Evolutionary conservation across 2,888 invertebrate species (phyloP).

Genomic region (Leptarthrus brevirostris): DNA sequence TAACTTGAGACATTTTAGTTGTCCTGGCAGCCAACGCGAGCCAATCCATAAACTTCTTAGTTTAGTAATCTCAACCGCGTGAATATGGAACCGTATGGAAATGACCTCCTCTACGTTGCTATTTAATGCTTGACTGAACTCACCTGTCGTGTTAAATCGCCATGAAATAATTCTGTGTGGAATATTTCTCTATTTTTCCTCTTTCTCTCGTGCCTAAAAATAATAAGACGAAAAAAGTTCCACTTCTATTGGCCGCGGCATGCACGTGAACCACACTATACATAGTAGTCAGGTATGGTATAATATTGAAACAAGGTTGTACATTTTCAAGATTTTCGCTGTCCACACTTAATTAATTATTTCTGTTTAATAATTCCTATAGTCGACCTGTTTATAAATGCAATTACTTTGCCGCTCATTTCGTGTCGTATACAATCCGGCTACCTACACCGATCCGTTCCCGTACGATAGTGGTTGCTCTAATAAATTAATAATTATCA

Average conservation of each 20-base stretch:
- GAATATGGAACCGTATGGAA: not conserved
- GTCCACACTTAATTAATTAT: slow-evolving; percentile 31
- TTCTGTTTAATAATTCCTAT: slow-evolving; percentile 14
- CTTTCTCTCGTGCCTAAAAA: slow-evolving; percentile 15
- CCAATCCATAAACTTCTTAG: slow-evolving; percentile 24
- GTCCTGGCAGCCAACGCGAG: slow-evolving; percentile 7
- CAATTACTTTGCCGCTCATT: slow-evolving; percentile 31
- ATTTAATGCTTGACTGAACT: slow-evolving; percentile 44
- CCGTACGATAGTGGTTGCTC: slow-evolving; percentile 19
- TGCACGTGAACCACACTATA: not conserved
- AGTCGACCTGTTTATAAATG: slow-evolving; percentile 37
- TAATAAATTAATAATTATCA: slow-evolving; percentile 36
- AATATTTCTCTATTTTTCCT: slow-evolving; percentile 30
- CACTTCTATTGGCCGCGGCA: slow-evolving; percentile 4
- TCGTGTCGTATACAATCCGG: slow-evolving; percentile 34
- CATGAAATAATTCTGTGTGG: slow-evolving; percentile 37
- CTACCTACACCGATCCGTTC: slow-evolving; percentile 11
- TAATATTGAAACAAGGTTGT: not conserved
- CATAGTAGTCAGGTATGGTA: not conserved
- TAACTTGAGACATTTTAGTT: too few species aligned
- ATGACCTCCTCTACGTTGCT: slow-evolving; percentile 44
- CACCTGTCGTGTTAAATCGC: slow-evolving; percentile 47
- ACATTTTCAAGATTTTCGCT: not conserved
- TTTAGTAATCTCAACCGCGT: slow-evolving; percentile 17
- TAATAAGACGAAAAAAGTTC: not conserved